Base-by-base conservation (phyloP, 2,797 vertebrate genomes). In the Phoxinus dragarum region DNA sequence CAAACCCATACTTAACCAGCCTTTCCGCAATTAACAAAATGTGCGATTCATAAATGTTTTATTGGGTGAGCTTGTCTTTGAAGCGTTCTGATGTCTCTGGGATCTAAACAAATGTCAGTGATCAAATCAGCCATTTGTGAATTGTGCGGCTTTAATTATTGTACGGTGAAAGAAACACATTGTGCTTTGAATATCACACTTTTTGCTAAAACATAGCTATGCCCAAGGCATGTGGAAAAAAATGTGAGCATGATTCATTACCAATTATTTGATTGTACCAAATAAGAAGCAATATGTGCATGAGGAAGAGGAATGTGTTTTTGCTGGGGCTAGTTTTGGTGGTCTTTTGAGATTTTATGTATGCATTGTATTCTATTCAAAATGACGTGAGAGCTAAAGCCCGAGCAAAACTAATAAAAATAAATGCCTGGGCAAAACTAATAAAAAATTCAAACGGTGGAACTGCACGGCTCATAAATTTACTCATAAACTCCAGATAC, bases 341-440 rank as follows among this genome's bases (percentile, higher is more conserved):
- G 34, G 66, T 73, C 73, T 81, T 40, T 81, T 14, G 80, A 80
- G 86, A 75, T 78, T 85, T 81, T 85, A 86, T 80, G 59, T 52
- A 80, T 75, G 80, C 27, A 83, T 83, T 83, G 77, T 40, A n/a
- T 69, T 86, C 74, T 67, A 88, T 88, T 83, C 54, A 52, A 66
- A 82, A 49, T 44, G 40, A 78, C 47, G n/a, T 74, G 74, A 67
- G 47, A 88, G 84, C 75, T 77, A 66, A 86, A 79, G 80, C 75
- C 74, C 3, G 40, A 56, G 77, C 59, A 69, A 75, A 77, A 61
- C 64, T 82, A 77, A 81, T 86, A 77, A 71, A 82, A 77, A 86
- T 77, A 75, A 82, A 86, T 86, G 80, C 80, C 74, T 78, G 80
- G 85, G 85, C 64, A 77, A 67, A 76, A 75, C 76, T 84, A 84